Base-by-base conservation (phyloP, 2,113 vertebrate species). In the Mirounga angustirostris region DNA sequence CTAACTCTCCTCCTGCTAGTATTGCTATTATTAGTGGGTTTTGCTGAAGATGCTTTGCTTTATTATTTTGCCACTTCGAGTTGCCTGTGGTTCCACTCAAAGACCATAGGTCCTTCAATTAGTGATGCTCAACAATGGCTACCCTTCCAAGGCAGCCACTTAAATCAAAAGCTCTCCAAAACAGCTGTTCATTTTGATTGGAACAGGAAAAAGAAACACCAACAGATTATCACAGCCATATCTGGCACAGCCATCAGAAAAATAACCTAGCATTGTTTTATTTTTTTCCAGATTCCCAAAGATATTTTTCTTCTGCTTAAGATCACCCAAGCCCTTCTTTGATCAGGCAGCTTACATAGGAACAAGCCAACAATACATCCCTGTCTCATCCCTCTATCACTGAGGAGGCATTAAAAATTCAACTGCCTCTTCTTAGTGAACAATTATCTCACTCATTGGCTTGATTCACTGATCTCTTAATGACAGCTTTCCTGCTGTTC, bases 401-500 rank as follows among this genome's bases (percentile, higher is more conserved):
- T 89, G 96, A 97, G 73, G 74, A 92, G 12, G 87, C 96, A 97
- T 98, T 97, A 98, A 98, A 98, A 97, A 98, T 98, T 96, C 98
- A 98, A 79, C 94, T 83, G 71, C 92, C 97, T 96, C 95, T 95
- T 98, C 96, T 97, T 71, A 71, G 91, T 54, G 94, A 98, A 92
- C 98, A 98, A 98, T 98, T 98, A 98, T 98, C 98, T 98, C 98
- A 98, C 96, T 98, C 98, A 98, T 63, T 97, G 98, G 97, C 78
- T 98, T 98, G 96, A 98, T 98, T 98, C 98, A 98, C 98, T 98
- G 98, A 98, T 98, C 97, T 94, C 98, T 98, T 98, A 98, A 98
- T 98, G 98, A 98, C 98, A 98, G 98, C 97, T 97, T 98, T 98
- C 97, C 98, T 97, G 94, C 15, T 58, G 97, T 97, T 98, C 98